Percentiles rank a stretch among this genome's conserved stretches.
Conservation (phyloP, 2,888 invertebrate species). For the Malachius bipustulatus region DNA sequence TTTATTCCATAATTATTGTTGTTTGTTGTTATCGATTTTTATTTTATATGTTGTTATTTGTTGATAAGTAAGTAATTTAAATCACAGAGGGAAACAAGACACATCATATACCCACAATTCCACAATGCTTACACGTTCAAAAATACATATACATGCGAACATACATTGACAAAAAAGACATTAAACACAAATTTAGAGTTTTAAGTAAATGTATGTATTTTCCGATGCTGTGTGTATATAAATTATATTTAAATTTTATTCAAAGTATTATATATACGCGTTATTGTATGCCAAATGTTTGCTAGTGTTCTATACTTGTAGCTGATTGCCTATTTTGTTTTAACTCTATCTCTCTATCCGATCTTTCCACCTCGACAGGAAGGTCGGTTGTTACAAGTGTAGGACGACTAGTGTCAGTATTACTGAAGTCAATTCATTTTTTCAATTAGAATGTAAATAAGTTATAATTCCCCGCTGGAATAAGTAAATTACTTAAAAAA, state of each 20-base stretch:
- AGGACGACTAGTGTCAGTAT: constrained; percentile 31
- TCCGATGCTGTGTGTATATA: constrained; percentile 37
- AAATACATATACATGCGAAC: constrained; percentile 35
- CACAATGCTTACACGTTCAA: constrained; percentile 40
- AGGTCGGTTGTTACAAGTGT: constrained; percentile 26
- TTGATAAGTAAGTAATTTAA: constrained; percentile 3
- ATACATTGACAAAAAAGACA: constrained; percentile 24
- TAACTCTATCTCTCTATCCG: constrained; percentile 19
- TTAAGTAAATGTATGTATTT: constrained; percentile 38
- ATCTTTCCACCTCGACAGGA: constrained; percentile 18
- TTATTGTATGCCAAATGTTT: constrained; percentile 36
- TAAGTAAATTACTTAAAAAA: constrained; percentile 34
- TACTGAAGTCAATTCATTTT: constrained; percentile 37
- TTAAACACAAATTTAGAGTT: constrained; percentile 25
- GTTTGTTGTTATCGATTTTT: constrained; percentile 5
- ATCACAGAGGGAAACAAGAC: constrained; percentile 30
- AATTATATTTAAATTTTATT: constrained; percentile 29
- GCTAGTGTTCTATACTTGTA: constrained; percentile 31
- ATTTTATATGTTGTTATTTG: constrained; percentile 3
- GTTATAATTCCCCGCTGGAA: constrained; percentile 35
- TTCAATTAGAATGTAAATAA: constrained; percentile 36
- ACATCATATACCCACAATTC: constrained; percentile 22
- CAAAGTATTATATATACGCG: constrained; percentile 34
- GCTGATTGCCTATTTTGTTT: too few species aligned
- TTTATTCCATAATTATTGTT: constrained; percentile 1